Percentiles rank a stretch among this genome's conserved stretches.
phyloP scores from a whole-genome alignment of 2,113 vertebrate genomes.

The Onychostoma macrolepis region DNA sequence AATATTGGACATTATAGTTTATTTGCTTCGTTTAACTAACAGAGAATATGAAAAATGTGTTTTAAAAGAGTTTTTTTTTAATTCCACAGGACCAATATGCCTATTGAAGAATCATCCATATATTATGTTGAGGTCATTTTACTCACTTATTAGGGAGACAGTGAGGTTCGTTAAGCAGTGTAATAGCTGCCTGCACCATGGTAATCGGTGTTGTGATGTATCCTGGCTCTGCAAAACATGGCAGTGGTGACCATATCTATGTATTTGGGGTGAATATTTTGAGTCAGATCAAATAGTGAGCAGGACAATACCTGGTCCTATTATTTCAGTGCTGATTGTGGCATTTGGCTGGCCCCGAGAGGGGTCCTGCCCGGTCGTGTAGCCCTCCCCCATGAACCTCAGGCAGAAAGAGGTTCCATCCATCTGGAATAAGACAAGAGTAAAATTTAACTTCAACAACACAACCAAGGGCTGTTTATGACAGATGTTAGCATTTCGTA shows the following conservation, averaged over 20 bases:
- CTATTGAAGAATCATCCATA: neutral
- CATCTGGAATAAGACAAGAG: conserved; percentile 71
- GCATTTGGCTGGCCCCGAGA: conserved; percentile 77
- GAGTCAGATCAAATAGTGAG: neutral
- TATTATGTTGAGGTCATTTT: neutral
- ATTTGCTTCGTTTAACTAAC: no score
- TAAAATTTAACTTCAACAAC: neutral
- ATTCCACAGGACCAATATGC: neutral
- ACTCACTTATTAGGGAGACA: conserved; percentile 82
- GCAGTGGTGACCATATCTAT: conserved; percentile 6
- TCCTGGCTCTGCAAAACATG: conserved; percentile 75
- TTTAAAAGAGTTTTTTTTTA: neutral
- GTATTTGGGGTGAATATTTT: neutral
- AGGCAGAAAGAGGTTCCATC: conserved; percentile 82
- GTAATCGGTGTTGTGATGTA: conserved; percentile 82
- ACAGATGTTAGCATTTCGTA: neutral
- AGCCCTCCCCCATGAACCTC: conserved; percentile 87
- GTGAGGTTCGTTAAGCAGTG: conserved; percentile 79
- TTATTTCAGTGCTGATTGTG: conserved; percentile 86
- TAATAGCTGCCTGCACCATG: conserved; percentile 85
- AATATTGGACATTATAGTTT: neutral
- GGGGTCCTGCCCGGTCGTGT: conserved; percentile 72
- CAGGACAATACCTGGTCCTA: conserved; percentile 80
- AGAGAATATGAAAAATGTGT: neutral
- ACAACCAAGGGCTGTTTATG: neutral